phyloP scores from a whole-genome alignment of 2,888 invertebrate genomes.

The Boloria selene region DNA sequence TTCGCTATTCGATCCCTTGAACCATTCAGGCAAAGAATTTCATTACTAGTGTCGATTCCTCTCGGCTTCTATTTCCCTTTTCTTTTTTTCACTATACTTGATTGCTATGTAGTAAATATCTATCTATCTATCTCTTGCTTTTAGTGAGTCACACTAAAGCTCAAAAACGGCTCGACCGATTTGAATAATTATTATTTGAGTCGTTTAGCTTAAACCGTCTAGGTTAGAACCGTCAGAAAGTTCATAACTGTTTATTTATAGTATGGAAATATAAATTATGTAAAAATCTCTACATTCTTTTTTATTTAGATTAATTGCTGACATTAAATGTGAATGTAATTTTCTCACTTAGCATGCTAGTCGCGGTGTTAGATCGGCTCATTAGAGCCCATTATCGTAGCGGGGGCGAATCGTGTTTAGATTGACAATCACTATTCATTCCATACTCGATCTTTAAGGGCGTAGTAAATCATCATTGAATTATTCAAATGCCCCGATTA shows the following conservation, averaged over 20 bases:
- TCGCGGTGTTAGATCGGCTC: conserved; percentile 55
- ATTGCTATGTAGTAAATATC: not conserved
- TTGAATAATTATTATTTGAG: too few relatives aligned
- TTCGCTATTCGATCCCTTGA: conserved; percentile 31
- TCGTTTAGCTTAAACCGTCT: too few relatives aligned
- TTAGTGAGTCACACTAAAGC: too few relatives aligned
- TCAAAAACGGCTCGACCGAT: too few relatives aligned
- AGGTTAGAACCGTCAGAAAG: too few relatives aligned
- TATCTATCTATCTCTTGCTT: too few relatives aligned
- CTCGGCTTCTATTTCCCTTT: conserved; percentile 33
- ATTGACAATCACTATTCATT: conserved; percentile 52
- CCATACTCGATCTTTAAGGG: conserved; percentile 54
- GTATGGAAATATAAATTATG: not conserved
- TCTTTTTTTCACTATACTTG: conserved; percentile 21
- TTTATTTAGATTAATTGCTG: conserved; percentile 54
- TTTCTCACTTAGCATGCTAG: conserved; percentile 61
- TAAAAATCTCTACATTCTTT: conserved; percentile 25
- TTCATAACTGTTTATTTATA: too few relatives aligned
- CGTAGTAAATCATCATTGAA: conserved; percentile 54
- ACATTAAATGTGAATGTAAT: conserved; percentile 29
- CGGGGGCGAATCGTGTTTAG: conserved; percentile 63
- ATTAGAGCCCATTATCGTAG: conserved; percentile 69
- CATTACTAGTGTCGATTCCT: conserved; percentile 30
- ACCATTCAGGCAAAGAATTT: conserved; percentile 33
- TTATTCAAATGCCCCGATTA: conserved; percentile 52